Evolutionary conservation across 2,113 vertebrate species (phyloP).

Genomic region (Onychorhynchus coronatus): DNA sequence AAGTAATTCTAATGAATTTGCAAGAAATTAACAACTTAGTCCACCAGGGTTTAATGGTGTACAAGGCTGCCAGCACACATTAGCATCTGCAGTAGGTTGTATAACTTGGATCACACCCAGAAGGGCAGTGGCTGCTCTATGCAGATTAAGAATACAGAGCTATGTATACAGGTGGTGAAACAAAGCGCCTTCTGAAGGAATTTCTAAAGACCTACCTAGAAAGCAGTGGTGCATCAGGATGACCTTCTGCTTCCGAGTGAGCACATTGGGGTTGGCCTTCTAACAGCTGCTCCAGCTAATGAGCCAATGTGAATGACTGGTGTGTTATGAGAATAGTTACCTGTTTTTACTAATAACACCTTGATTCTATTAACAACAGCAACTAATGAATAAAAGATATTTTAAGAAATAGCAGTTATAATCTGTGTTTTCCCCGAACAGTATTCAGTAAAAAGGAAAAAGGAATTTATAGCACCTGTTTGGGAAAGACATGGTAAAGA

Average conservation of each 20-base stretch:
- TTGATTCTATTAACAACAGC: not conserved
- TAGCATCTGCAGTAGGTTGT: not conserved
- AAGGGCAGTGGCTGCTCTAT: not conserved
- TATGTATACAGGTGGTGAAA: not conserved
- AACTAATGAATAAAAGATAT: not conserved
- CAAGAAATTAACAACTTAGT: not conserved
- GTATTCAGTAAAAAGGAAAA: not conserved
- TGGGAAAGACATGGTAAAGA: not conserved
- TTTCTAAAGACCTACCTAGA: not conserved
- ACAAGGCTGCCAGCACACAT: not conserved
- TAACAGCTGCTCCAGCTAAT: not conserved
- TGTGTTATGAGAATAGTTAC: not conserved
- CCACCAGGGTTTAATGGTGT: not conserved
- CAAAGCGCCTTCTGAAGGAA: not conserved
- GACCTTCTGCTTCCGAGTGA: not conserved
- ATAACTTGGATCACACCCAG: not conserved
- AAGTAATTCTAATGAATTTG: not conserved
- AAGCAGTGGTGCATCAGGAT: not conserved
- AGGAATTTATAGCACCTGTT: not conserved
- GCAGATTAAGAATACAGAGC: not conserved
- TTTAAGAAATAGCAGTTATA: not conserved
- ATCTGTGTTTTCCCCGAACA: not conserved
- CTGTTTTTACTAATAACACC: not conserved
- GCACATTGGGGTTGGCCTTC: not conserved
- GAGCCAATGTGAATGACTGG: not conserved